Evolutionary conservation across 2,113 vertebrate species (phyloP).

Genomic region (Paradisaea rubra): DNA sequence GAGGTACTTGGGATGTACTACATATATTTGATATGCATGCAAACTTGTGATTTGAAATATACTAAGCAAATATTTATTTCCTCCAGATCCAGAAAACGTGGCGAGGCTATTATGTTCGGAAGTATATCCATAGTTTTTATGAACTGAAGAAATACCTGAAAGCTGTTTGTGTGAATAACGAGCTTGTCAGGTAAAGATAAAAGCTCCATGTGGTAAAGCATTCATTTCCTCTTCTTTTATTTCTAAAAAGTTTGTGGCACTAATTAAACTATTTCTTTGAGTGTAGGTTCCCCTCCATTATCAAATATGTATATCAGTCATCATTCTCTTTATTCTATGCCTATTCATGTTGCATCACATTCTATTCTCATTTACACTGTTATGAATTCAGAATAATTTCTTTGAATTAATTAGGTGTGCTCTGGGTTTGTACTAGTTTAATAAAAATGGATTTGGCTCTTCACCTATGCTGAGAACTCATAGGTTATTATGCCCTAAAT

Average conservation of each 20-base stretch:
- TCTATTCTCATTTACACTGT: not conserved
- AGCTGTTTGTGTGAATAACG: conserved; percentile 77
- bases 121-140: conserved; percentile 85
- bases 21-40: not conserved
- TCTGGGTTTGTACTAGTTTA: not conserved
- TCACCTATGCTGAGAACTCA: not conserved
- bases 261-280: not conserved
- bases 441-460: not conserved
- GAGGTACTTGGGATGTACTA: not conserved
- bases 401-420: not conserved
- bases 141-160: conserved; percentile 83
- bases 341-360: not conserved
- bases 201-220: not conserved
- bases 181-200: conserved; percentile 81
- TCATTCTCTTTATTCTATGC: not conserved
- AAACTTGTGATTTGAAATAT: not conserved
- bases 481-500: not conserved
- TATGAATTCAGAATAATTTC: not conserved
- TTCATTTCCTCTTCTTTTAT: not conserved
- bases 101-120: conserved; percentile 85
- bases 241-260: not conserved
- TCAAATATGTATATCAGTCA: not conserved
- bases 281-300: not conserved
- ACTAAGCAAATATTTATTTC: conserved; percentile 43
- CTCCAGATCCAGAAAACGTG: conserved; percentile 87